Percentiles rank a stretch among this genome's conserved stretches.
These are phyloP conservation scores for Meriones unguiculatus DNA, from an alignment of 2,113 vertebrate genomes.

Conservation along the genomic window DNA sequence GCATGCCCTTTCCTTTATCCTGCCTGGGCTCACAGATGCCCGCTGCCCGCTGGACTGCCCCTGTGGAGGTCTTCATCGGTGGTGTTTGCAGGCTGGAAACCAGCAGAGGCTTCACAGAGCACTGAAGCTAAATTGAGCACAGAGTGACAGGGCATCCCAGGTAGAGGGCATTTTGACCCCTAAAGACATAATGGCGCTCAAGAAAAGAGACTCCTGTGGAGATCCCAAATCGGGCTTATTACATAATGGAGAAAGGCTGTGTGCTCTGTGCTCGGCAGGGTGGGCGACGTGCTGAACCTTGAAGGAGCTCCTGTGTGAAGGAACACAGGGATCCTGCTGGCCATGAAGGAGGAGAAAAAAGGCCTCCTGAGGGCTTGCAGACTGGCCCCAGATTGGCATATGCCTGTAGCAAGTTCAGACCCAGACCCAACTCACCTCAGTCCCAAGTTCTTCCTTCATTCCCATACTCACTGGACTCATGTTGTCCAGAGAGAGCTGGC, in stretches of 20 bases:
- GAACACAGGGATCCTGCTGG: not conserved
- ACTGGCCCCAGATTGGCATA: accelerated
- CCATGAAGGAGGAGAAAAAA: not conserved
- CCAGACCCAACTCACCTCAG: not conserved
- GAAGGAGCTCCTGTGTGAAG: not conserved
- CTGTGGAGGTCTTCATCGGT: accelerated
- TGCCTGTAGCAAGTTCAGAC: not conserved
- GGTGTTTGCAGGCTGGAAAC: not conserved
- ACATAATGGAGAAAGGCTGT: not conserved
- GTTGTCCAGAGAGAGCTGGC: accelerated
- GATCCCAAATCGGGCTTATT: not conserved
- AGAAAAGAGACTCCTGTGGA: not conserved
- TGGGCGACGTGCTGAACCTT: too few species aligned
- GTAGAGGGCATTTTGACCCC: not conserved
- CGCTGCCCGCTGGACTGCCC: not conserved
- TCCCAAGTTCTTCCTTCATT: not conserved
- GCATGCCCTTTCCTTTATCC: not conserved
- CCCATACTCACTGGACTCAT: too few species aligned
- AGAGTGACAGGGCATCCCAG: not conserved
- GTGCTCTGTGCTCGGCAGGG: accelerated
- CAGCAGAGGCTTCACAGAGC: not conserved
- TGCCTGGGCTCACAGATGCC: not conserved
- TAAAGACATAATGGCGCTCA: not conserved
- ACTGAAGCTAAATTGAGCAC: not conserved
- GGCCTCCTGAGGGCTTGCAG: too few species aligned